Conservation (phyloP, 2,888 invertebrate species). For the Deilephila elpenor region DNA sequence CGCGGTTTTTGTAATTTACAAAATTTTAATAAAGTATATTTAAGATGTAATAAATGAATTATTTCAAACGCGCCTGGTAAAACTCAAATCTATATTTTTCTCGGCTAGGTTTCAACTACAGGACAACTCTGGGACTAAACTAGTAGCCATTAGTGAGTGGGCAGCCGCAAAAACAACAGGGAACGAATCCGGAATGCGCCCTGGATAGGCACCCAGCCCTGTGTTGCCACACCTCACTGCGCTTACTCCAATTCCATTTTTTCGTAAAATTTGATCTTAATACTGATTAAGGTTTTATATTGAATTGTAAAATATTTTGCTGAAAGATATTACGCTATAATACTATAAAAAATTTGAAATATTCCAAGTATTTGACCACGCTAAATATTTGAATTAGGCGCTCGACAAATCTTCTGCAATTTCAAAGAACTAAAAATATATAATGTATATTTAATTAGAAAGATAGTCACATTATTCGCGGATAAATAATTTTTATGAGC, state of each 20-base stretch:
- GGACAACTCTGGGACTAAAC: constrained; percentile 66
- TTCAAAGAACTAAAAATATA: background rate
- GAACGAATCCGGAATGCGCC: constrained; percentile 84
- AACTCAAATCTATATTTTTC: constrained; percentile 14
- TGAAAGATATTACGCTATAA: too few relatives aligned
- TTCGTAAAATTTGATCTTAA: background rate
- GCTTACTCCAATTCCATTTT: background rate
- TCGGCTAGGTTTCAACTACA: constrained; percentile 26
- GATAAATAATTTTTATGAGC: constrained; percentile 41
- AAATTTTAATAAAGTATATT: background rate
- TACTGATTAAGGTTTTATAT: background rate
- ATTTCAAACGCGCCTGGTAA: background rate
- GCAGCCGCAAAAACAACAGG: constrained; percentile 82
- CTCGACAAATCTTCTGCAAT: background rate
- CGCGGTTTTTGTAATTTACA: too few relatives aligned
- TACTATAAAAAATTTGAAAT: background rate
- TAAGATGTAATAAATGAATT: background rate
- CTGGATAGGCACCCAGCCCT: constrained; percentile 62
- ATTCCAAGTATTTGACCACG: too few relatives aligned
- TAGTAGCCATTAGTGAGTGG: constrained; percentile 79
- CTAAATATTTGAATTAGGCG: too few relatives aligned
- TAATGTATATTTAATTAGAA: background rate
- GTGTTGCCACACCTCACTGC: constrained; percentile 57
- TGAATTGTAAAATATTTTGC: background rate
- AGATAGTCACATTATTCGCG: constrained; percentile 25